Evolutionary conservation across 2,797 vertebrate genomes (phyloP).

Genomic region (Gallinago stenura): DNA sequence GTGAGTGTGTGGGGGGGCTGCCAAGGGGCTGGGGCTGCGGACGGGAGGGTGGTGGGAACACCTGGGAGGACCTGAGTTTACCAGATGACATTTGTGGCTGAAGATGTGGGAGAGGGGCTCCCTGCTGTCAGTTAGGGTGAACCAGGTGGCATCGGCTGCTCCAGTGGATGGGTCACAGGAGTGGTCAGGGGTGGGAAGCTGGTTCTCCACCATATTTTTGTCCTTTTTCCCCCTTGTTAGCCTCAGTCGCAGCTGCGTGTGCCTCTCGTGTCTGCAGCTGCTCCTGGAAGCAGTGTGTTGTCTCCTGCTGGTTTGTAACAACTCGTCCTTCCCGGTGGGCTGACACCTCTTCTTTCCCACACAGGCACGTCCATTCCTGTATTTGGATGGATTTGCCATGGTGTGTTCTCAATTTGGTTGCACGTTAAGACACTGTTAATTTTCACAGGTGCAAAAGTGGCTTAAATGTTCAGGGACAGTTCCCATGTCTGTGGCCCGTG

Average conservation of each 20-base stretch:
- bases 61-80: not conserved
- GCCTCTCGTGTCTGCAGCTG: not conserved
- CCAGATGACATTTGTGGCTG: not conserved
- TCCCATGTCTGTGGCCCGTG: not conserved
- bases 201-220: not conserved
- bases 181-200: not conserved
- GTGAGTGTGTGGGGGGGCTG: not conserved
- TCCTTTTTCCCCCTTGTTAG: not conserved
- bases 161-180: rapidly evolving
- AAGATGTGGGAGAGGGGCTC: not conserved
- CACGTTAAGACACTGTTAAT: not conserved
- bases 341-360: not conserved
- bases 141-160: not conserved
- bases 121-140: not conserved
- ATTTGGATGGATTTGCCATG: not conserved
- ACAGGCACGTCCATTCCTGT: not conserved
- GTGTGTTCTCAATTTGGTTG: not conserved
- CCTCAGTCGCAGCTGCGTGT: not conserved
- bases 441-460: not conserved
- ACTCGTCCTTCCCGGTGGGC: not conserved
- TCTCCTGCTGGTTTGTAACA: not conserved
- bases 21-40: not conserved
- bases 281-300: not conserved
- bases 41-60: not conserved
- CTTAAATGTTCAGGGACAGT: not conserved